Evolutionary conservation across 2,797 vertebrate species (phyloP).

Genomic region (Pristis pectinata): DNA sequence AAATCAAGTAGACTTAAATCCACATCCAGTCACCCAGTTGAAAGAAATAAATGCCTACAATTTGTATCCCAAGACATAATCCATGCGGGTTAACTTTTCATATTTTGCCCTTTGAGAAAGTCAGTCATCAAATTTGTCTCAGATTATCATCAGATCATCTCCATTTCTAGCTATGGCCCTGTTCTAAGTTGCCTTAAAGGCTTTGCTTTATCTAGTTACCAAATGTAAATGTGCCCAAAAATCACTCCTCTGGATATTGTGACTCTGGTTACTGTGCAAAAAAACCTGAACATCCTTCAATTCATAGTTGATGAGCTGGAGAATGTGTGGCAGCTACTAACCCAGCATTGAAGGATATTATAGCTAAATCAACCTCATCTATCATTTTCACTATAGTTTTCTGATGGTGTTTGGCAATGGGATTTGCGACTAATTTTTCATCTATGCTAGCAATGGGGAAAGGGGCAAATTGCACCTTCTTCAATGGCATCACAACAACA

Average conservation of each 20-base stretch:
- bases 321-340: neutral
- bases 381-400: neutral
- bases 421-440: neutral
- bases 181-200: neutral
- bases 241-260: neutral
- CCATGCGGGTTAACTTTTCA: neutral
- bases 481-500: neutral
- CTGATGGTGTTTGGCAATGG: neutral
- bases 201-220: neutral
- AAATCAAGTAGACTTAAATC: neutral
- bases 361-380: neutral
- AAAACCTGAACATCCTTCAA: neutral
- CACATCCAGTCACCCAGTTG: neutral
- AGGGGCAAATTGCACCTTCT: neutral
- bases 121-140: neutral
- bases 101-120: neutral
- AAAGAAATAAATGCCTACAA: neutral
- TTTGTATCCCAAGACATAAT: neutral
- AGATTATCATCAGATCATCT: neutral
- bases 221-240: neutral
- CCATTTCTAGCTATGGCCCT: neutral
- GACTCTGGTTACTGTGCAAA: neutral
- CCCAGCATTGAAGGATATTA: too few relatives aligned
- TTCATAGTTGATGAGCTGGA: neutral
- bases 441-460: neutral